Evolutionary conservation across 2,113 vertebrate genomes (phyloP), one percentile per base, ranked within the genome.

Genomic region (Cinclus cinclus): DNA sequence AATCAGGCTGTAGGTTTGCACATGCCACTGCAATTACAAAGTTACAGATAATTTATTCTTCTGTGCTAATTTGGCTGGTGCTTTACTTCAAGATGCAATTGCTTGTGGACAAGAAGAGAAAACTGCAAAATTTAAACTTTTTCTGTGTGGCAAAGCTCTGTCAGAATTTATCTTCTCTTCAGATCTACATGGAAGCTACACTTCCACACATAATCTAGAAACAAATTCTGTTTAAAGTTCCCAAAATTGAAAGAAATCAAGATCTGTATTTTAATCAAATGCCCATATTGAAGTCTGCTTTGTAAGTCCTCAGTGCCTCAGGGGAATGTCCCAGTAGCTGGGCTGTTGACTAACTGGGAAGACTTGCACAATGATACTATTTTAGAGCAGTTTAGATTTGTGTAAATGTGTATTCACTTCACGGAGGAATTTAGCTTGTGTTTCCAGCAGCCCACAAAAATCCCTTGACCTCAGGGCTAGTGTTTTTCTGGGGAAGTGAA

Each of bases 401-500:
- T 81, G 37, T 35, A 88, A 92, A 65, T 70, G 37, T 62, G 22
- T 76, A 85, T 87, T 91, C 65, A 68, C 53, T 87, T 85, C 81
- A 84, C 1, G 13, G 53, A 84, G 28, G 25, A 82, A 85, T 87
- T 95, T 62, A 74, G 60, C 53, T 64, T 79, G 35, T 33, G 58
- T 89, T 94, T 94, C 39, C 69, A 92, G 56, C 30, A 89, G 31
- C 4, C 59, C 23, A 85, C 52, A 93, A 89, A 91, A 93, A 71
- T 64, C n/a, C 24, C 35, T 75, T 68, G 41, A 87, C 70, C 62
- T 68, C 37, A 87, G 17, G 84, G 65, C 78, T 87, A 79, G 47
- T 41, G 46, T 60, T 77, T 91, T 94, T 83, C 70, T 91, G 87
- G 15, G 65, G 79, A 96, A 90, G 41, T 41, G 39, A 96, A 89